Evolutionary conservation across 2,888 invertebrate species (phyloP), one percentile per base, ranked within the genome.

Genomic region (Ophion slaviceki): DNA sequence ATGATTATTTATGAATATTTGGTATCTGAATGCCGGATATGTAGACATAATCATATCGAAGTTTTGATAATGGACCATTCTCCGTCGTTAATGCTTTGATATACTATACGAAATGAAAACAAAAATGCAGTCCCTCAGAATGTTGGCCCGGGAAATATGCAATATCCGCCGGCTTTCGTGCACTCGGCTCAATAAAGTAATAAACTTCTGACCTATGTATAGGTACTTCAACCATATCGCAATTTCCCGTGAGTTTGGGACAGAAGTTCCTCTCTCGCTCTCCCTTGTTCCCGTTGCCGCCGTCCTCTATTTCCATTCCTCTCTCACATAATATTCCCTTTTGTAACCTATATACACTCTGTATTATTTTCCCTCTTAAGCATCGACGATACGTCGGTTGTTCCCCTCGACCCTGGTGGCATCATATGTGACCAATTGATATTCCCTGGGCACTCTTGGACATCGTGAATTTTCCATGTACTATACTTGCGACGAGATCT

Each of bases 151-250:
- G 45, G 6, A 17, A 76, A 75, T 64, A 74, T 84, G 59, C 45
- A 77, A 64, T 76, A 53, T 47, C 71, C 70, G 28, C 40, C 28
- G 72, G 75, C 67, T 74, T 71, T 75, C 74, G 72, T 64, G 32
- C 24, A 70, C 74, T 53, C 77, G 64, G 66, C 64, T 78, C 85
- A 72, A 85, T 85, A 78, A 85, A 82, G 82, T 82, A 85, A 75
- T 74, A 36, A 85, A 85, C 82, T 82, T 85, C 20, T 20, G 45
- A 71, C 61, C 64, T 72, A 57, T 70, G 76, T 71, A 68, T 24
- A 24, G 24, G 24, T 45, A 84, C n/a, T 67, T 61, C 76, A 28
- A 66, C 20, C 47, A 36, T 20, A 36, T 24, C 57, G 17, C 36
- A 61, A 24, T 47, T 67, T 78, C 71, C 53, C 59, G 32, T 32